phyloP scores from a whole-genome alignment of 2,888 invertebrate species.

The Oscheius sp. region DNA sequence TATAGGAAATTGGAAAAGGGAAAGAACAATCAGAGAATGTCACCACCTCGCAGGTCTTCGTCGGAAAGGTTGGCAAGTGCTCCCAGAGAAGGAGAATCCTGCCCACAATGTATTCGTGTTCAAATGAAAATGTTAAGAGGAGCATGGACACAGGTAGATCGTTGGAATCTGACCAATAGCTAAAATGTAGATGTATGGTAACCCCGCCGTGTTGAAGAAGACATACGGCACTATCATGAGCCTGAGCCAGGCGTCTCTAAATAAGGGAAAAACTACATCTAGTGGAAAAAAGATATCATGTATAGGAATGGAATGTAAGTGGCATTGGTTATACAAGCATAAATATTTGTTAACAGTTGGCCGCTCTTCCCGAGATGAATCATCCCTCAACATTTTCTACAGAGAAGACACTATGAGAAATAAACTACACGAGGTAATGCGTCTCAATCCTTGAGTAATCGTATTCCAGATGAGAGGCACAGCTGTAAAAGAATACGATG shows the following conservation, averaged over 20 bases:
- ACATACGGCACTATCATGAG: constrained; percentile 65
- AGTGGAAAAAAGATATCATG: constrained; percentile 57
- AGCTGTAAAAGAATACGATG: constrained; percentile 44
- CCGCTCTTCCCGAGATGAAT: constrained; percentile 25
- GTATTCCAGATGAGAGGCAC: constrained; percentile 62
- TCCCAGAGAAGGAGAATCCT: constrained; percentile 38
- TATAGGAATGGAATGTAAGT: constrained; percentile 61
- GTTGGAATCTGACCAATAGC: background rate
- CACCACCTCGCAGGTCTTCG: constrained; percentile 16
- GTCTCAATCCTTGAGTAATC: background rate
- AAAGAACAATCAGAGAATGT: constrained; percentile 26
- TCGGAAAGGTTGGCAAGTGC: constrained; percentile 34
- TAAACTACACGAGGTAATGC: constrained; percentile 61
- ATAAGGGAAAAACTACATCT: constrained; percentile 48
- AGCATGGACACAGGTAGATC: constrained; percentile 63
- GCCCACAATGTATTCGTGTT: constrained; percentile 60
- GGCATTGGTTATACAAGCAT: background rate
- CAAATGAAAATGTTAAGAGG: constrained; percentile 60
- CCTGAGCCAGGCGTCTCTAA: constrained; percentile 46
- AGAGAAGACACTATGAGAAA: constrained; percentile 57
- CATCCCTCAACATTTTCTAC: constrained; percentile 64
- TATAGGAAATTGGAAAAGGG: constrained; percentile 23
- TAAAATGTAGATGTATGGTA: constrained; percentile 60
- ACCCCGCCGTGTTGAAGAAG: constrained; percentile 62
- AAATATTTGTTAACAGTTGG: constrained; percentile 40